Percentiles rank a stretch among this genome's conserved stretches.
phyloP scores from a whole-genome alignment of 2,888 invertebrate genomes.

The Odontocolon sp. region DNA sequence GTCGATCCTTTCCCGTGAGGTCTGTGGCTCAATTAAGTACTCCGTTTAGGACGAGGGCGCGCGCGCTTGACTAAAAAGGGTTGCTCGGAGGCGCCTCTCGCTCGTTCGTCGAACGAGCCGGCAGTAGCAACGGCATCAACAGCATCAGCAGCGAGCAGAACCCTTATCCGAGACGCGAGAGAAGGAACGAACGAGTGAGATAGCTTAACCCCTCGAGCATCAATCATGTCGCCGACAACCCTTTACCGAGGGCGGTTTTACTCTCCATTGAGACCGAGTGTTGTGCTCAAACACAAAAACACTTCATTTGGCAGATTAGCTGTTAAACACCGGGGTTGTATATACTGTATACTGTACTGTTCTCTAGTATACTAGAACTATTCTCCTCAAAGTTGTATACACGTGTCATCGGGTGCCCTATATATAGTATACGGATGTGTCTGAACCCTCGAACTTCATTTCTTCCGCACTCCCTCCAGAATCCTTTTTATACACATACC shows the following conservation, averaged over 20 bases:
- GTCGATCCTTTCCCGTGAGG: slow-evolving; percentile 74
- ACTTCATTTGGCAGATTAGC: slow-evolving; percentile 81
- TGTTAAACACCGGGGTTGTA: slow-evolving; percentile 77
- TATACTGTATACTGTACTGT: slow-evolving; percentile 20
- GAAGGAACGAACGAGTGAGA: slow-evolving; percentile 41
- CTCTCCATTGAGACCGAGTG: slow-evolving; percentile 80
- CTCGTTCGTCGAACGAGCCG: slow-evolving; percentile 38
- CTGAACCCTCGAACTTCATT: slow-evolving; percentile 35
- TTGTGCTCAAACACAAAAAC: slow-evolving; percentile 81
- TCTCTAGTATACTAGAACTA: no score
- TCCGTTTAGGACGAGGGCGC: slow-evolving; percentile 71
- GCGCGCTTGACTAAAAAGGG: slow-evolving; percentile 78
- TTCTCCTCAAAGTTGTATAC: slow-evolving; percentile 50
- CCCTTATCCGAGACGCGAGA: slow-evolving; percentile 49
- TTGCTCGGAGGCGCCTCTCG: slow-evolving; percentile 60
- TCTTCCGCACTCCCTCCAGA: background rate
- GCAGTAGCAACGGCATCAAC: slow-evolving; percentile 40
- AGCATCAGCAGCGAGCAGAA: slow-evolving; percentile 26
- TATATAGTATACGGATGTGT: no score
- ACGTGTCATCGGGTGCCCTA: slow-evolving; percentile 61
- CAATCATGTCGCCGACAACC: slow-evolving; percentile 80
- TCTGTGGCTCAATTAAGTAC: slow-evolving; percentile 80
- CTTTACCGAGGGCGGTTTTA: slow-evolving; percentile 79
- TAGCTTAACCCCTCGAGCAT: slow-evolving; percentile 74
- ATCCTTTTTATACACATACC: background rate